Conservation (phyloP, 2,113 vertebrate genomes). For the Sus scrofa region T2T-Sscrofa CM000812.6:229002501-229003000, state of each 20-base stretch:
- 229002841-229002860: neutral
- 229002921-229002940: neutral
- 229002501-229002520: neutral
- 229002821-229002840: constrained; percentile 22
- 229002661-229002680: neutral
- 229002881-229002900: neutral
- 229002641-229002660: neutral
- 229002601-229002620: neutral
- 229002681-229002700: neutral
- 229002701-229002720: neutral
- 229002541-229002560: neutral
- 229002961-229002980: neutral
- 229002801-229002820: neutral
- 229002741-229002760: neutral
- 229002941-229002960: neutral
- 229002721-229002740: neutral
- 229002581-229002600: neutral
- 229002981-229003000: neutral
- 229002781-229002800: neutral
- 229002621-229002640: neutral
- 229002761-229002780: neutral
- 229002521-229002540: neutral
- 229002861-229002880: neutral
- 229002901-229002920: neutral
- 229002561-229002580: neutral